Percentiles rank a stretch among this genome's conserved stretches.
These are phyloP conservation scores for Mesorhabditis spiculigera DNA, from an alignment of 2,888 invertebrate genomes.

Conservation along the genomic window DNA sequence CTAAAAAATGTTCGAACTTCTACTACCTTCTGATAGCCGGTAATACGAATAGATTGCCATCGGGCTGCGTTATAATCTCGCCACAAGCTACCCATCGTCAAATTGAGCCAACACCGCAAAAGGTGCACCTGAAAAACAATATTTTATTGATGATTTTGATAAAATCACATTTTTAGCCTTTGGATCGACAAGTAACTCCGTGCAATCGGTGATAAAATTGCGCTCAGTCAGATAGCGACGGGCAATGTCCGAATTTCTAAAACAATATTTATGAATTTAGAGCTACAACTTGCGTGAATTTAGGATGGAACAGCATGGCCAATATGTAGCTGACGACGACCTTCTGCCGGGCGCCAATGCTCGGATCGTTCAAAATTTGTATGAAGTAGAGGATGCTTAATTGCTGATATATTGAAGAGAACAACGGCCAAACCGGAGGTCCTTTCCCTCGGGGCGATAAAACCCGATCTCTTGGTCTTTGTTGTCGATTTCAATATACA, in stretches of 20 bases:
- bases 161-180: conserved; percentile 15
- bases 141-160: no score
- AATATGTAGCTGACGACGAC: conserved; percentile 92
- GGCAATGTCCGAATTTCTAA: conserved; percentile 39
- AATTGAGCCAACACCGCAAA: conserved; percentile 74
- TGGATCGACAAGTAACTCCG: conserved; percentile 79
- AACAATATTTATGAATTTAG: conserved; percentile 10
- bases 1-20: not conserved
- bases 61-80: conserved; percentile 74
- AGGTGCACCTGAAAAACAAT: conserved; percentile 57
- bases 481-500: no score
- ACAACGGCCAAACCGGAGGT: no score
- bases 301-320: conserved; percentile 85
- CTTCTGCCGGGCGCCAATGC: conserved; percentile 78
- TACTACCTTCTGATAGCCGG: conserved; percentile 89
- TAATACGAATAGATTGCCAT: conserved; percentile 91
- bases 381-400: conserved; percentile 68
- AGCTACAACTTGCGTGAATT: conserved; percentile 57
- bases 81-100: conserved; percentile 87
- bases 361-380: conserved; percentile 80
- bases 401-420: no score
- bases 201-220: conserved; percentile 78
- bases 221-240: conserved; percentile 79
- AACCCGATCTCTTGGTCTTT: no score
- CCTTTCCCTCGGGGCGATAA: no score